Conservation (phyloP, 2,113 vertebrate species). For the Carassius carassius region DNA sequence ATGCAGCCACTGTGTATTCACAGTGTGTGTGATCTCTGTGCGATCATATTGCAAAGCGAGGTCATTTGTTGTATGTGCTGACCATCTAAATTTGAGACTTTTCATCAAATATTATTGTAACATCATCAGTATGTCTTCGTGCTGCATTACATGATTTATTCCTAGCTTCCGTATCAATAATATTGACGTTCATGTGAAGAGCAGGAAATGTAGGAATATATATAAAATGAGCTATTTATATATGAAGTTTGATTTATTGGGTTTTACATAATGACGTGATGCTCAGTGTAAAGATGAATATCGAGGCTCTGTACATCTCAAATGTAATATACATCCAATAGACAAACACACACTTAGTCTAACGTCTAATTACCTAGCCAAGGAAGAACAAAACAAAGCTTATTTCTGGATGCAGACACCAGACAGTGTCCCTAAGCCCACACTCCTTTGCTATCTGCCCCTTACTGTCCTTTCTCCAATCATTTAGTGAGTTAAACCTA, state of each 20-base stretch:
- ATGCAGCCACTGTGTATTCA: neutral
- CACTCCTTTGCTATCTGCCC: constrained; percentile 25
- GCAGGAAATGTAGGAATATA: neutral
- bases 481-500: constrained; percentile 22
- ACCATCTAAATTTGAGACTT: constrained; percentile 5
- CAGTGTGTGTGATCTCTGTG: neutral
- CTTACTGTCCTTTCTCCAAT: constrained; percentile 10
- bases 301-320: neutral
- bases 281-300: neutral
- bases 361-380: constrained; percentile 41
- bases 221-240: neutral
- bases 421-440: constrained; percentile 40
- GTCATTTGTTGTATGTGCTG: constrained; percentile 22
- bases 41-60: constrained; percentile 11
- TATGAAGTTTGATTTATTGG: neutral
- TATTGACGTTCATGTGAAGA: constrained; percentile 19
- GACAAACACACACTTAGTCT: constrained; percentile 19
- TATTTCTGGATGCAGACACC: constrained; percentile 38
- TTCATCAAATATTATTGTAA: constrained; percentile 31
- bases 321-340: neutral
- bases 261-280: neutral
- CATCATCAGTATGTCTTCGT: constrained; percentile 18
- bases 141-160: constrained; percentile 21
- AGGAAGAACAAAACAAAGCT: constrained; percentile 29
- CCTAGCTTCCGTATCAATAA: constrained; percentile 11